These are phyloP conservation scores for Mastomys natalensis DNA, from an alignment of 2,113 vertebrate species.

Conservation along the genomic window DNA sequence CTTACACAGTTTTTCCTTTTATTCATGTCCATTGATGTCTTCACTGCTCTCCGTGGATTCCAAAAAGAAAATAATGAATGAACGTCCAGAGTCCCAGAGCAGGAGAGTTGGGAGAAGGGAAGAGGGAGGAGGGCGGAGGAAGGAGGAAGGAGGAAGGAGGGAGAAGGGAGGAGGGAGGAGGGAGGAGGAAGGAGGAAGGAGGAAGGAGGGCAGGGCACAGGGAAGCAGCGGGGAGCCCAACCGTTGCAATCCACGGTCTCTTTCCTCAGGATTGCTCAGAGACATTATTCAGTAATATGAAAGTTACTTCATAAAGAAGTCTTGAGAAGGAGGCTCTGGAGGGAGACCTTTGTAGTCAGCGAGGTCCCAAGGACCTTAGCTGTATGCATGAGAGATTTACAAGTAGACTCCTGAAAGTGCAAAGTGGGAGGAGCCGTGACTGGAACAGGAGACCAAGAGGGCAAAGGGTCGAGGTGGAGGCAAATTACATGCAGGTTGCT, in stretches of 20 bases:
- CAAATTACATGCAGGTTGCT: background rate
- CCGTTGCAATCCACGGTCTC: too few species aligned
- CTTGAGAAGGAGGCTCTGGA: too few species aligned
- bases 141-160: too few species aligned
- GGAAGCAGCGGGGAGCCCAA: background rate
- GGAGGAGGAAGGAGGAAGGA: background rate
- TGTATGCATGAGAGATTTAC: background rate
- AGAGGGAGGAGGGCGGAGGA: too few species aligned
- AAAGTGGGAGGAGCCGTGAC: background rate
- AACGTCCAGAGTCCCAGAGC: background rate
- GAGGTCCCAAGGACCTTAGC: background rate
- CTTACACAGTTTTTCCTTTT: background rate
- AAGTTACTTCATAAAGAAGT: too few species aligned
- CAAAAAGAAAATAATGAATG: background rate
- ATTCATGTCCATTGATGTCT: background rate
- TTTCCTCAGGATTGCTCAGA: background rate
- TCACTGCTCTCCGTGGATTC: background rate
- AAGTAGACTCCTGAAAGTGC: background rate
- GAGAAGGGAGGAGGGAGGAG: too few species aligned
- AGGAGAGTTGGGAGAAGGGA: background rate
- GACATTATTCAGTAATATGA: rapidly evolving
- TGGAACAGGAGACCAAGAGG: background rate
- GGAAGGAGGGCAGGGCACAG: background rate
- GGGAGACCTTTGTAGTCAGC: background rate
- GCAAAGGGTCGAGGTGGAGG: background rate